Conservation (phyloP, 1,140 invertebrate genomes). For the Ladona fulva region DNA sequence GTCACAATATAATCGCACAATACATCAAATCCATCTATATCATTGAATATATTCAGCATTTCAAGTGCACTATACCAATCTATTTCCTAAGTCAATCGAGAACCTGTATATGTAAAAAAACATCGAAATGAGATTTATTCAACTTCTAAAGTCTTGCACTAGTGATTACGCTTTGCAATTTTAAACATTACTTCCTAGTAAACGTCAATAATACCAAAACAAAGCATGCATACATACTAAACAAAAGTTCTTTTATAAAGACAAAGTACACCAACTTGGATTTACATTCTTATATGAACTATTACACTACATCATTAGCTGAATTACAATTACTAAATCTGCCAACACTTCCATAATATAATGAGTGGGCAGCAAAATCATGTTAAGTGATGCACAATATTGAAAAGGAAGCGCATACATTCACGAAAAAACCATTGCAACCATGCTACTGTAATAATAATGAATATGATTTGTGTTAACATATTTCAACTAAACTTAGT, state of each 20-base stretch:
- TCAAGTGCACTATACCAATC: background rate
- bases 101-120: background rate
- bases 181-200: background rate
- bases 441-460: background rate
- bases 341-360: background rate
- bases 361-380: background rate
- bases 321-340: background rate
- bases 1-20: background rate
- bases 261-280: background rate
- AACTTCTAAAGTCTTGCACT: too few relatives aligned
- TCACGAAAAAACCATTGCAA: background rate
- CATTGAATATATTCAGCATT: background rate
- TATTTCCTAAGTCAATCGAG: background rate
- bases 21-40: background rate
- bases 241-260: background rate
- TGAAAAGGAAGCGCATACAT: background rate
- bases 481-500: background rate
- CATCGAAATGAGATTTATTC: background rate
- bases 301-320: background rate
- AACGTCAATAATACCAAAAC: background rate
- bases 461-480: background rate
- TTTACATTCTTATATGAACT: background rate
- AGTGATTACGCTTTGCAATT: background rate
- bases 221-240: background rate
- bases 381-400: constrained; percentile 2